Percentiles rank a stretch among this genome's conserved stretches.
Conservation (phyloP, 1,140 invertebrate species). For the honey bee (Apis mellifera) region DNA sequence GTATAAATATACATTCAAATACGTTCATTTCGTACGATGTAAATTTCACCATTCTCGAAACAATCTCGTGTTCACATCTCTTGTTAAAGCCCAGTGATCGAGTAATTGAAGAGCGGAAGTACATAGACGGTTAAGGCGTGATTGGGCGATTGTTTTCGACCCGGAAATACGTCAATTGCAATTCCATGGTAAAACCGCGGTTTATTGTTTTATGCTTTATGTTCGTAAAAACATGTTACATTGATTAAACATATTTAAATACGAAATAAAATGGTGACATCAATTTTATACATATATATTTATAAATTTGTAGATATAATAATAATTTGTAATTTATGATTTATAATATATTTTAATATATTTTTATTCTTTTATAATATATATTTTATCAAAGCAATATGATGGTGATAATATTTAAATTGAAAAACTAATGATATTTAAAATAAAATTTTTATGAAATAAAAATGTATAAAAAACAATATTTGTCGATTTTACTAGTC, state of each 20-base stretch:
- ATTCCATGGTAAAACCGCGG: slow-evolving; percentile 22
- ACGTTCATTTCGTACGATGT: not conserved
- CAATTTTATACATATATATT: not conserved
- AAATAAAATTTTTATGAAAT: not conserved
- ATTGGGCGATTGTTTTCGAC: slow-evolving; percentile 41
- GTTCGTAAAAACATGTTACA: not conserved
- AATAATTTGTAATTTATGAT: not conserved
- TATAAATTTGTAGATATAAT: not conserved
- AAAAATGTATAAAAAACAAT: not conserved
- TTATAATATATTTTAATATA: not conserved
- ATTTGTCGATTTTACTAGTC: not conserved
- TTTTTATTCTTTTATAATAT: not conserved
- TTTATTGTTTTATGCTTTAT: slow-evolving; percentile 19
- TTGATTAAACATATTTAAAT: not conserved
- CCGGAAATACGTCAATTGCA: slow-evolving; percentile 35
- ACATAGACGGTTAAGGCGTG: slow-evolving; percentile 18
- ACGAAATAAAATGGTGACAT: not conserved
- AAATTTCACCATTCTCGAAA: slow-evolving; percentile 11
- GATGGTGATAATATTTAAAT: no score
- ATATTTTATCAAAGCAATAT: no score
- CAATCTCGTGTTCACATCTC: not conserved
- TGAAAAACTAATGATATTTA: no score
- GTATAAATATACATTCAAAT: not conserved
- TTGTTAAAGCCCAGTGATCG: slow-evolving; percentile 15
- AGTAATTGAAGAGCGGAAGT: slow-evolving; percentile 43